phyloP scores from a whole-genome alignment of 2,888 invertebrate species.

The Eucera pruinosa region DNA sequence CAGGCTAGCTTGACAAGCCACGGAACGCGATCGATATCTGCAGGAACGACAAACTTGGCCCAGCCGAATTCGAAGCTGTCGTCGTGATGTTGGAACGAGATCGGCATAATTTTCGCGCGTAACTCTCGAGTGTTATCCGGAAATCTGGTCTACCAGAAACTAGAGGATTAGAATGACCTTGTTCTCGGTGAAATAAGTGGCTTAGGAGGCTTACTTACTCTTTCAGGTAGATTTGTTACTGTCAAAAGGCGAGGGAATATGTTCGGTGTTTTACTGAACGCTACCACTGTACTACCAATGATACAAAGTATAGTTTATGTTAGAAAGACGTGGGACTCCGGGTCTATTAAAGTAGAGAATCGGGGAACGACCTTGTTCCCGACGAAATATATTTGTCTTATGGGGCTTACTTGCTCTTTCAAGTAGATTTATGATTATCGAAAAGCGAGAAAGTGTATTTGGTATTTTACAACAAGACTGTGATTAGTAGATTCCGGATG shows the following conservation, averaged over 20 bases:
- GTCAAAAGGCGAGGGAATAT: too few relatives aligned
- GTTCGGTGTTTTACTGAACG: too few relatives aligned
- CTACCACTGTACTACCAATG: too few relatives aligned
- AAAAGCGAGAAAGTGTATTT: too few relatives aligned
- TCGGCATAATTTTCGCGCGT: conserved; percentile 38
- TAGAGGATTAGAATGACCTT: background rate
- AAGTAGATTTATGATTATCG: too few relatives aligned
- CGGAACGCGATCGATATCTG: conserved; percentile 68
- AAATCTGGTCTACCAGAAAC: background rate
- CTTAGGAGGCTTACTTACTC: background rate
- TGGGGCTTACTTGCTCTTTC: background rate
- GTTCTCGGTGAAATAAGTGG: background rate
- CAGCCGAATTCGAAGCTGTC: conserved; percentile 67
- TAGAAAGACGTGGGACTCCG: too few relatives aligned
- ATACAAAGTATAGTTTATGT: too few relatives aligned
- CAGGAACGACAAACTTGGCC: conserved; percentile 62
- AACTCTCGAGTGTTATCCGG: background rate
- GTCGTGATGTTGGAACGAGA: conserved; percentile 28
- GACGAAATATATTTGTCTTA: too few relatives aligned
- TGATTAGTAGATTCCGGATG: too few relatives aligned
- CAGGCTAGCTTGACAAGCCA: conserved; percentile 52
- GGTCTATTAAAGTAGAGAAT: background rate
- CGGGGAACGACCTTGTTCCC: background rate
- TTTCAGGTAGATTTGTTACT: too few relatives aligned
- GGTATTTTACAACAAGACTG: too few relatives aligned